phyloP scores from a whole-genome alignment of 30 jellyfish, hydroid and myxozoan genomes.

The Cassiopea xamachana region DNA sequence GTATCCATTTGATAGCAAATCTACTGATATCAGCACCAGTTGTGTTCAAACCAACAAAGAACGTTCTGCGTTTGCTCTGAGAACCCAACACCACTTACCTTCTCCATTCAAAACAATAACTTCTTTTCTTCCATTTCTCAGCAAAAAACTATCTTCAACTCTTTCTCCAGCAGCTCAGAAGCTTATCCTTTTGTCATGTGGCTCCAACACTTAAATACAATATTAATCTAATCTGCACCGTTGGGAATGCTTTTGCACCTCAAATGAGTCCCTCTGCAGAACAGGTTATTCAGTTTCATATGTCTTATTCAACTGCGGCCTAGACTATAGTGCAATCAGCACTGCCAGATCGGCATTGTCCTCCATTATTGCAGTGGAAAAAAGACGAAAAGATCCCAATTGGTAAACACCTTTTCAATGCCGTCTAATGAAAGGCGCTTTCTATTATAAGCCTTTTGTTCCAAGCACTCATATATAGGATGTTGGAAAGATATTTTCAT shows the following conservation, averaged over 20 bases:
- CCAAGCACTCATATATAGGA: too few species aligned
- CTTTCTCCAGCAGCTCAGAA: background rate
- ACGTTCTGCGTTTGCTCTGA: background rate
- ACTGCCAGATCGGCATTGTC: background rate
- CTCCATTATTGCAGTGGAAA: too few species aligned
- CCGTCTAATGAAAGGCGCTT: too few species aligned
- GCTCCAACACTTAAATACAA: background rate
- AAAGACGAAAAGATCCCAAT: too few species aligned
- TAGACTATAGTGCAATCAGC: background rate
- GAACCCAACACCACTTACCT: slow-evolving; percentile 1
- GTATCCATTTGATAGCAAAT: slow-evolving; percentile 8
- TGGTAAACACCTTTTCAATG: background rate
- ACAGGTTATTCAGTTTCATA: background rate
- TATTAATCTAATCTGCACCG: background rate
- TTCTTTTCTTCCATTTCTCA: background rate
- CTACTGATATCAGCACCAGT: background rate
- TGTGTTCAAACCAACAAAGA: background rate
- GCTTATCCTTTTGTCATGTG: background rate
- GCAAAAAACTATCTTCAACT: background rate
- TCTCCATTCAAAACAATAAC: background rate
- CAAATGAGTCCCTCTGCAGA: background rate
- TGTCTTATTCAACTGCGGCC: background rate
- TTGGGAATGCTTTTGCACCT: background rate
- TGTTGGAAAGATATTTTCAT: background rate
- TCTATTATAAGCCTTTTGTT: too few species aligned